Conservation (phyloP, 2,113 vertebrate genomes). For the Corydoras maculifer region DNA sequence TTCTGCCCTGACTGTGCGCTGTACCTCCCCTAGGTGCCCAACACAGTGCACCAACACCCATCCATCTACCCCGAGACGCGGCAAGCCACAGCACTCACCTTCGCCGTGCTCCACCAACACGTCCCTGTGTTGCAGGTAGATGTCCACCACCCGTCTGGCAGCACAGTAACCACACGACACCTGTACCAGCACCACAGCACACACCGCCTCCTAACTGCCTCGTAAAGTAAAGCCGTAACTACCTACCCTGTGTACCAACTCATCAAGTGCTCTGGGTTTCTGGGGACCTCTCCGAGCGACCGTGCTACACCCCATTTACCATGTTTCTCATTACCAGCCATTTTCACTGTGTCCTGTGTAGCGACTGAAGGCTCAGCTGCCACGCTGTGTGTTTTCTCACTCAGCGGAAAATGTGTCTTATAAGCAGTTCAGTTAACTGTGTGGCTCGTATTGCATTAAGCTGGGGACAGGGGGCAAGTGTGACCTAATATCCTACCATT, state of each 20-base stretch:
- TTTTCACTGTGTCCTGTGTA: slow-evolving; percentile 24
- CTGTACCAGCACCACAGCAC: too few relatives aligned
- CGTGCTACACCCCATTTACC: slow-evolving; percentile 30
- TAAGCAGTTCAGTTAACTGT: slow-evolving; percentile 24
- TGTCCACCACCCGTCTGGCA: slow-evolving; percentile 27
- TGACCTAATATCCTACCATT: slow-evolving; percentile 1
- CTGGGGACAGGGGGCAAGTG: neutral
- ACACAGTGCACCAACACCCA: slow-evolving; percentile 95
- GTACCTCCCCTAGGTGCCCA: slow-evolving; percentile 88
- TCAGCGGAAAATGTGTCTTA: slow-evolving; percentile 26
- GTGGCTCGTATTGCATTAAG: neutral
- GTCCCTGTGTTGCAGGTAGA: slow-evolving; percentile 98
- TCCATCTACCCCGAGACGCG: slow-evolving; percentile 97
- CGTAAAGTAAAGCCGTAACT: too few relatives aligned
- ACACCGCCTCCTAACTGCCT: too few relatives aligned
- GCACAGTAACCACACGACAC: slow-evolving; percentile 1
- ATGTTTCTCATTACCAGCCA: slow-evolving; percentile 32
- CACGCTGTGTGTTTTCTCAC: slow-evolving; percentile 12
- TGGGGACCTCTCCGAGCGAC: too few relatives aligned
- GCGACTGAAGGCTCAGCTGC: slow-evolving; percentile 11
- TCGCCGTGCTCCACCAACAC: slow-evolving; percentile 97
- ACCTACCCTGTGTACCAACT: too few relatives aligned
- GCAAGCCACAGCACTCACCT: slow-evolving; percentile 97
- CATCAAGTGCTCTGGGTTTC: too few relatives aligned
- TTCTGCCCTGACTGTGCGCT: slow-evolving; percentile 45